A percentile compares a stretch with the other conserved stretches of the same genome.
Evolutionary conservation across 2,113 vertebrate species (phyloP).

Genomic region (Myodes glareolus): DNA sequence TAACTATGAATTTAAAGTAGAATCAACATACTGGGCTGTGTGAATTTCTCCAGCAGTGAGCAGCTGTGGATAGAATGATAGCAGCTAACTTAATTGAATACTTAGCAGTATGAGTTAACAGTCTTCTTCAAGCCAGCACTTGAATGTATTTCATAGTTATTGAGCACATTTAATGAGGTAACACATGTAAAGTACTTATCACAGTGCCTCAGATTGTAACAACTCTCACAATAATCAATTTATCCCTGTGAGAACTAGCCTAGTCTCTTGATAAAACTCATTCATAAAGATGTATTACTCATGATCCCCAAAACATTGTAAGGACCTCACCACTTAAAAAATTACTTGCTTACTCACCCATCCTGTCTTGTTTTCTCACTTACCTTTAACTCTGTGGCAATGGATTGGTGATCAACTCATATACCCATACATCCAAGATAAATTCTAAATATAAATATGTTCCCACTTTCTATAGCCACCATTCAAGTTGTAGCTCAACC

Average conservation of each 20-base stretch:
- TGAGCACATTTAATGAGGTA: no score
- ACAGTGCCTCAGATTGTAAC: no score
- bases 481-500: not conserved
- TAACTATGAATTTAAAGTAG: slow-evolving; percentile 28
- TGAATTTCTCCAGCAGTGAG: slow-evolving; percentile 22
- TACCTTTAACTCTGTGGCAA: not conserved
- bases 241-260: not conserved
- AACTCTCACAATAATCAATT: not conserved
- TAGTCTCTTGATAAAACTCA: not conserved
- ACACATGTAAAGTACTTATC: no score
- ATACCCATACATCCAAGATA: not conserved
- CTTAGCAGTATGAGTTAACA: slow-evolving; percentile 37
- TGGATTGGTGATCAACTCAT: not conserved
- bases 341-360: not conserved
- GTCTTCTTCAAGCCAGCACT: no score
- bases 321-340: not conserved
- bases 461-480: not conserved
- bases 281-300: not conserved
- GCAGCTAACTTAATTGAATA: slow-evolving; percentile 60
- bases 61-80: slow-evolving; percentile 39
- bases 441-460: not conserved
- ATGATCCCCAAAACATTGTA: not conserved
- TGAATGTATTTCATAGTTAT: no score
- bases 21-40: not conserved
- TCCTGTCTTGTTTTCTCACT: not conserved